phyloP scores from a whole-genome alignment of 2,113 vertebrate species.

The Himantopus leucocephalus region DNA sequence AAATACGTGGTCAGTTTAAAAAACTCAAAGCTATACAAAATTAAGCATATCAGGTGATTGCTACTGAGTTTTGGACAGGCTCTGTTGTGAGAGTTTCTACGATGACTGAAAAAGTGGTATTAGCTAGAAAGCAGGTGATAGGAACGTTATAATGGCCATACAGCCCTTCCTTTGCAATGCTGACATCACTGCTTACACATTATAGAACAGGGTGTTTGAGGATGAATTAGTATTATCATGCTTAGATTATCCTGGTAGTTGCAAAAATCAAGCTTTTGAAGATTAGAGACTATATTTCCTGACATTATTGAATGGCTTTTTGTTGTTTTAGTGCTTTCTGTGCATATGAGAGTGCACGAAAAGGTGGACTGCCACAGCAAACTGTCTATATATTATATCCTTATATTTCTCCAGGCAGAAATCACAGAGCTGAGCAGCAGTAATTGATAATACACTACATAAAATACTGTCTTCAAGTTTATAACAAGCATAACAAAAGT shows the following conservation, averaged over 20 bases:
- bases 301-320: not conserved
- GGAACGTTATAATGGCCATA: not conserved
- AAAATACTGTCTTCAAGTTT: not conserved
- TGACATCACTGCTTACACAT: not conserved
- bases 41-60: not conserved
- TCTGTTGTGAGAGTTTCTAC: not conserved
- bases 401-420: not conserved
- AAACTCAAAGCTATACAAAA: not conserved
- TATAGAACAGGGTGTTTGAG: not conserved
- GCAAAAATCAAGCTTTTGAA: not conserved
- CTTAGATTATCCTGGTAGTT: not conserved
- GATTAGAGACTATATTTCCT: not conserved
- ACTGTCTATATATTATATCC: not conserved
- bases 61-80: not conserved
- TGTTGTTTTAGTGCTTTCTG: not conserved
- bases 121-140: not conserved
- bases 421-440: not conserved
- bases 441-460: not conserved
- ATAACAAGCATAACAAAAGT: not conserved
- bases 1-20: not conserved
- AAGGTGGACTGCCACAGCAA: not conserved
- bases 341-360: not conserved
- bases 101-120: not conserved
- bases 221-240: not conserved
- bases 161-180: not conserved